phyloP scores from a whole-genome alignment of 2,797 vertebrate species.

The Momotus momota region DNA sequence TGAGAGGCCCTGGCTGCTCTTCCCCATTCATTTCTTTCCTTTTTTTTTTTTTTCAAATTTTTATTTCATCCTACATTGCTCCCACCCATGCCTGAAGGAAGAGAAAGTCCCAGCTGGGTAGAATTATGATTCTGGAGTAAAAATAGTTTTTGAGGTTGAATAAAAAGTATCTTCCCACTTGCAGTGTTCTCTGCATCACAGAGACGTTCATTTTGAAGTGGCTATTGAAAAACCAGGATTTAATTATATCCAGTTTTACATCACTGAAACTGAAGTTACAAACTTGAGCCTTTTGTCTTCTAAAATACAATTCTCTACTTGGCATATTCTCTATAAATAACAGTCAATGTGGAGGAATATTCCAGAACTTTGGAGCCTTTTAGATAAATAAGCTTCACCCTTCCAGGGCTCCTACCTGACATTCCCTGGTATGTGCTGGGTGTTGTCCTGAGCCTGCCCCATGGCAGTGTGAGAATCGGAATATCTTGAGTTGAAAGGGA shows the following conservation, averaged over 20 bases:
- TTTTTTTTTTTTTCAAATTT: too few relatives aligned
- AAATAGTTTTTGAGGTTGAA: slow-evolving; percentile 39
- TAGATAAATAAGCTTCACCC: background rate
- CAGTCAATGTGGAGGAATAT: background rate
- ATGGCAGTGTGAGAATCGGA: background rate
- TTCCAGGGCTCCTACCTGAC: background rate
- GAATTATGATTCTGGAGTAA: background rate
- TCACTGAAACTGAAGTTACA: background rate
- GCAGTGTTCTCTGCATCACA: background rate
- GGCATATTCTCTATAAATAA: background rate
- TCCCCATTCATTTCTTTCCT: background rate
- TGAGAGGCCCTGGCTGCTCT: background rate
- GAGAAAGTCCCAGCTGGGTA: background rate
- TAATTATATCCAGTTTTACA: background rate
- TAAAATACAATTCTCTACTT: background rate
- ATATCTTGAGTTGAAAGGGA: background rate
- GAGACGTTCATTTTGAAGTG: background rate
- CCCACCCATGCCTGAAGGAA: background rate
- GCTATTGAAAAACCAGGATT: background rate
- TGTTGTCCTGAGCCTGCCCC: background rate
- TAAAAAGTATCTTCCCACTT: background rate
- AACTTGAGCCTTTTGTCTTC: background rate
- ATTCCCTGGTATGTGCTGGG: background rate
- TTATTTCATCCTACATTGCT: background rate
- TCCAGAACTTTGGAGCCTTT: background rate